Evolutionary conservation across 2,888 invertebrate species (phyloP).

Genomic region (Palloptera scutellata): DNA sequence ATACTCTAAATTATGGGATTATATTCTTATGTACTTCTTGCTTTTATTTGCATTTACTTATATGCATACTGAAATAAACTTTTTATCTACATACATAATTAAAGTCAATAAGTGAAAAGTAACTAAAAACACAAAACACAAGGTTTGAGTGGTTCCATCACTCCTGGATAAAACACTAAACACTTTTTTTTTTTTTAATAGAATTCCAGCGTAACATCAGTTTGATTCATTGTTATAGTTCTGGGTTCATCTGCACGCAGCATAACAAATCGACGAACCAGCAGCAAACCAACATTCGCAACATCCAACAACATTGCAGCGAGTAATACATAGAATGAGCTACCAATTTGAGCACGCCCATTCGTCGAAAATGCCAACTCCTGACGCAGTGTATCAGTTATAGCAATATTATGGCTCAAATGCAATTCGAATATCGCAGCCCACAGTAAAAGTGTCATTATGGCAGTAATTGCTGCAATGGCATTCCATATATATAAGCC

Average conservation of each 20-base stretch:
- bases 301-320: conserved; percentile 39
- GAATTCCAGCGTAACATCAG: conserved; percentile 40
- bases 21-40: no score
- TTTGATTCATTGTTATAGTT: conserved; percentile 39
- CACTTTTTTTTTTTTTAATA: conserved; percentile 36
- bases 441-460: conserved; percentile 62
- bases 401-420: conserved; percentile 59
- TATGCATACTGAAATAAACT: no score
- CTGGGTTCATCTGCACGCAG: conserved; percentile 51
- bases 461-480: conserved; percentile 59
- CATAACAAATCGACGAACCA: conserved; percentile 54
- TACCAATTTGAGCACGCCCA: conserved; percentile 60
- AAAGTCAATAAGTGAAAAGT: no score
- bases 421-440: conserved; percentile 57
- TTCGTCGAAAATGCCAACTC: conserved; percentile 47
- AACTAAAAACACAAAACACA: no score
- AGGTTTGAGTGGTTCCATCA: no score
- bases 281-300: conserved; percentile 54
- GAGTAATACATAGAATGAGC: conserved; percentile 64
- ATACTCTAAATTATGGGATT: no score
- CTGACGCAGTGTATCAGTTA: conserved; percentile 60
- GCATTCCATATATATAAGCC: conserved; percentile 72
- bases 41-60: no score
- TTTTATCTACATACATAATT: no score
- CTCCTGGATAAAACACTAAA: no score